Percentiles rank a stretch among this genome's conserved stretches.
Conservation (phyloP, 2,888 invertebrate species). For the Pollenia labialis region DNA sequence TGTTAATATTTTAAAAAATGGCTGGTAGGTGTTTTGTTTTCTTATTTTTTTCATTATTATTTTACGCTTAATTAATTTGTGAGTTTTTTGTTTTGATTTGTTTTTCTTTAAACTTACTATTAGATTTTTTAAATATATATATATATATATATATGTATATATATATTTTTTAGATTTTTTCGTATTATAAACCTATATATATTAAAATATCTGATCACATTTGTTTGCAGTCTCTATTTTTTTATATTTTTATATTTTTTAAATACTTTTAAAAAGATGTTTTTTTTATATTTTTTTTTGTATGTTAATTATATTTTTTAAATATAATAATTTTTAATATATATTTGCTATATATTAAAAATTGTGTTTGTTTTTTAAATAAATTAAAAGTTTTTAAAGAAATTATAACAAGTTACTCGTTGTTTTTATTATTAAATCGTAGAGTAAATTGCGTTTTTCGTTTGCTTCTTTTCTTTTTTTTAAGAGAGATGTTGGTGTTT, state of each 20-base stretch:
- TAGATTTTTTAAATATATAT: conserved; percentile 26
- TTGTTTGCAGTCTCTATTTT: conserved; percentile 84
- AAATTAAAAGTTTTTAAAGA: conserved; percentile 61
- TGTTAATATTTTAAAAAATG: conserved; percentile 74
- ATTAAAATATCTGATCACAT: conserved; percentile 85
- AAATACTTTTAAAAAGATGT: conserved; percentile 63
- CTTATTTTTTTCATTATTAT: conserved; percentile 44
- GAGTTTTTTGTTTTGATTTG: conserved; percentile 53
- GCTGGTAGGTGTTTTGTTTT: conserved; percentile 69
- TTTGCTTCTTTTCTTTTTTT: conserved; percentile 77
- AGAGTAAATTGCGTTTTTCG: conserved; percentile 82
- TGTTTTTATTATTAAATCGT: conserved; percentile 54
- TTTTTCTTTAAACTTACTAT: conserved; percentile 64
- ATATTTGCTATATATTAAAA: conserved; percentile 46
- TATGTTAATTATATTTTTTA: conserved; percentile 57
- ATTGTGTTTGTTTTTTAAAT: conserved; percentile 34
- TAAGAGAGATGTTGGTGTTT: conserved; percentile 40
- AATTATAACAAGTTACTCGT: conserved; percentile 69
- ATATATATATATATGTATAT: conserved; percentile 66
- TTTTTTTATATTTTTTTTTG: conserved; percentile 48
- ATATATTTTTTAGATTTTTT: conserved; percentile 70
- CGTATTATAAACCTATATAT: conserved; percentile 79
- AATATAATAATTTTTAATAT: conserved; percentile 62
- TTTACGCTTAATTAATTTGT: conserved; percentile 48
- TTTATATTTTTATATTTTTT: conserved; percentile 78